A percentile compares a stretch with the other conserved stretches of the same genome.
Conservation (phyloP, 2,113 vertebrate species). For the Tragelaphus strepsiceros region DNA sequence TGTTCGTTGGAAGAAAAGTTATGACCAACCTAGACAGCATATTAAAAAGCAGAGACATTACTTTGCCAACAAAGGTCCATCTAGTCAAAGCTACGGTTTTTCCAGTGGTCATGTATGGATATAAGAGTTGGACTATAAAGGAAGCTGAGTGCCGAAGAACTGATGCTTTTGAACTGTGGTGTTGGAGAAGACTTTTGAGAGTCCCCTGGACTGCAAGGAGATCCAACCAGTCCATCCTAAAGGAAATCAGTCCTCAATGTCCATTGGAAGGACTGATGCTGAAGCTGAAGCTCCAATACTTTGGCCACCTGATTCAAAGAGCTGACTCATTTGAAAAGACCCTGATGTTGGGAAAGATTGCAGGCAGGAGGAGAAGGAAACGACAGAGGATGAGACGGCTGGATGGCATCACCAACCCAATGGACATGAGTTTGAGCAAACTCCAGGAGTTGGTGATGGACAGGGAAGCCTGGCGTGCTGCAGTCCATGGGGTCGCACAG, state of each 20-base stretch:
- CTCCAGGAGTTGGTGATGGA: neutral
- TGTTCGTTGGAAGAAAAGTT: neutral
- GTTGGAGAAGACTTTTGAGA: neutral
- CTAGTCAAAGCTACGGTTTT: neutral
- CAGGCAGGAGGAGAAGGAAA: neutral
- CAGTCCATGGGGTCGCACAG: neutral
- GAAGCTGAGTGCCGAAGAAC: fast-evolving
- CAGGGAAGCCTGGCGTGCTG: neutral
- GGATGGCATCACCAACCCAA: neutral
- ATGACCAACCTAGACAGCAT: neutral
- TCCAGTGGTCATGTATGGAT: neutral
- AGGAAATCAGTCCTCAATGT: neutral
- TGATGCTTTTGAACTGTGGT: neutral
- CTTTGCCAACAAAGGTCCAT: neutral
- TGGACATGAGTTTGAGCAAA: neutral
- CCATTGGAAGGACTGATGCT: neutral
- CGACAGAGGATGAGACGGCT: neutral
- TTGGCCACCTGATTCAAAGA: fast-evolving
- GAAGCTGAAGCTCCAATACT: neutral
- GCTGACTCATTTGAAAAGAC: neutral
- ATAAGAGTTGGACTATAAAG: neutral
- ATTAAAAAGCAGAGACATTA: neutral
- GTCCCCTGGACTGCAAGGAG: neutral
- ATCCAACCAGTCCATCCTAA: neutral
- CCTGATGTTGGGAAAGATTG: neutral